Evolutionary conservation across 2,797 vertebrate species (phyloP), one percentile per base, ranked within the genome.

Genomic region (Girardinus metallicus): DNA sequence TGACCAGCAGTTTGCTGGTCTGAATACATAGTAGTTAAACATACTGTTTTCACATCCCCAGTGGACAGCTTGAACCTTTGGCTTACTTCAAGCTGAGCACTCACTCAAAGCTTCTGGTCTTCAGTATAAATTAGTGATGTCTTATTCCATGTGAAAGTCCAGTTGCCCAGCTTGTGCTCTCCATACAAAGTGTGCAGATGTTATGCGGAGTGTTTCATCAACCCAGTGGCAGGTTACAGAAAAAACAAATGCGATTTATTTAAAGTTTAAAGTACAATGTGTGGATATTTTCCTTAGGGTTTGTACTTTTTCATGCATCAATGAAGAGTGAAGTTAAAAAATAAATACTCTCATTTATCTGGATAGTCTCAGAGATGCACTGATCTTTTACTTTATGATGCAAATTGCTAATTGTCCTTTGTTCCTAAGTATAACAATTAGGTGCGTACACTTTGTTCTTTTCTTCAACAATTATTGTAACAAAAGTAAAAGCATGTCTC

Each of bases 1-100:
- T 93, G 92, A 91, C 93, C 92, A 83, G 87, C 75, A 36, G 75
- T 84, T 76, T 85, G 87, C 84, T 44, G 84, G 78, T 80, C 80
- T 90, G 92, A 93, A 93, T 94, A 92, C 88, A 91, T 85, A 94
- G 87, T 66, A 89, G 91, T 76, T 76, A 78, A 87, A 87, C 83
- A 77, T 76, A 57, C 80, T 47, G 75, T 81, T 78, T 80, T 79
- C 77, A 44, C 8, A 4, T 82, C 79, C 84, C 84, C 77, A 2
- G 77, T 15, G 86, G 89, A 87, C 29, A 12, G 55, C 82, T 91
- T 92, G 85, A 92, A 91, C 87, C 80, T 71, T 1, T 6, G 39
- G 77, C 84, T 89, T 84, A 90, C 85, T 90, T 55, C 79, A 81
- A 91, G 83, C 85, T 66, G 76, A 90, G 73, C 80, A 51, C 79